These are phyloP conservation scores for Rhincodon typus DNA, from an alignment of 2,797 vertebrate genomes.

Conservation along the genomic window DNA sequence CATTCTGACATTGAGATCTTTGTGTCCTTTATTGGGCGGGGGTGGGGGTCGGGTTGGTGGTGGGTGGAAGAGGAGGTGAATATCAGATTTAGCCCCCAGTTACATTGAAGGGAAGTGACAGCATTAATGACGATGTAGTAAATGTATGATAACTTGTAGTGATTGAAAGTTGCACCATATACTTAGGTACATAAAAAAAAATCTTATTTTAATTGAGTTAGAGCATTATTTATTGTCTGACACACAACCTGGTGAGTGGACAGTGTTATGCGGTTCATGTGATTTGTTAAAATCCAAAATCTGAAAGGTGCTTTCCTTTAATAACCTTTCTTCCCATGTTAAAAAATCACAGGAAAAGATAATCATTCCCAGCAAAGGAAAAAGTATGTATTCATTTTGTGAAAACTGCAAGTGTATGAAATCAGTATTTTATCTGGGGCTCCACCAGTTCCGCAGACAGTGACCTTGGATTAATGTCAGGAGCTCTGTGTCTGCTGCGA, in stretches of 20 bases:
- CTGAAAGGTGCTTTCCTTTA: background rate
- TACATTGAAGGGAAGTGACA: background rate
- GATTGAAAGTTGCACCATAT: background rate
- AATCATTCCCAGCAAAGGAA: background rate
- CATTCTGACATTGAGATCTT: background rate
- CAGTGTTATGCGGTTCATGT: background rate
- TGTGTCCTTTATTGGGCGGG: background rate
- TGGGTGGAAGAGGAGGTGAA: no score
- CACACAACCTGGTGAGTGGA: background rate
- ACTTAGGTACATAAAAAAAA: background rate
- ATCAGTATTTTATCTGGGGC: background rate
- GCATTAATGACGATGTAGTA: background rate
- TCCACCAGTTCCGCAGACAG: background rate
- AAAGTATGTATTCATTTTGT: background rate
- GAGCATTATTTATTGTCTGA: no score
- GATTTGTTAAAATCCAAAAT: background rate
- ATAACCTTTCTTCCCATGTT: background rate
- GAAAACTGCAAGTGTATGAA: background rate
- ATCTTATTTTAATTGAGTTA: background rate
- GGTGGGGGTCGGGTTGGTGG: no score
- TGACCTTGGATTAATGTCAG: conserved; percentile 31
- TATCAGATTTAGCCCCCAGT: background rate
- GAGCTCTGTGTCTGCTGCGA: background rate
- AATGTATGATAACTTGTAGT: background rate
- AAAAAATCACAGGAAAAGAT: background rate